Evolutionary conservation across 1,140 invertebrate genomes (phyloP).

Genomic region (Globodera ellingtonae): DNA sequence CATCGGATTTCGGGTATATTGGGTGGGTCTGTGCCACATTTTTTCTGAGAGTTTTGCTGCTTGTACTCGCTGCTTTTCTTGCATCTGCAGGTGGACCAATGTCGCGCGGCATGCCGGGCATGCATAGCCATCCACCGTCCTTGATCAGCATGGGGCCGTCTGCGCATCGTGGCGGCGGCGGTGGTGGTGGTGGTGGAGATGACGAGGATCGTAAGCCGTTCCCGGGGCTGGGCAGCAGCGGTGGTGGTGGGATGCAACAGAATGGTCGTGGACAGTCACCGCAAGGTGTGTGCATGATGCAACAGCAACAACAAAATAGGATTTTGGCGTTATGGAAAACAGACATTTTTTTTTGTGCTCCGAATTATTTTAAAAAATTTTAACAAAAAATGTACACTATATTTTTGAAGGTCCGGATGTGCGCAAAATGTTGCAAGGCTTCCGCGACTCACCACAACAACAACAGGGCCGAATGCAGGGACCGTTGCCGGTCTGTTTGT

Average conservation of each 20-base stretch:
- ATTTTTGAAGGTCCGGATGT: slow-evolving; percentile 15
- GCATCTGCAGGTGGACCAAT: background rate
- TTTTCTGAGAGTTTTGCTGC: too few species aligned
- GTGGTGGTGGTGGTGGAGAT: too few species aligned
- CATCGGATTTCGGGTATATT: too few species aligned
- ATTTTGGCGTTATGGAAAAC: background rate
- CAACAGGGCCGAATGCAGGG: background rate
- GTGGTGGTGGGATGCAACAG: background rate
- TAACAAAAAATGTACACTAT: background rate
- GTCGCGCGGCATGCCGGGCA: too few species aligned
- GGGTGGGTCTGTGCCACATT: too few species aligned
- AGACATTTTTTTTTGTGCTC: background rate
- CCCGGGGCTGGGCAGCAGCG: background rate
- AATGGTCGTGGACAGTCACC: background rate
- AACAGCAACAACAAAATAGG: background rate
- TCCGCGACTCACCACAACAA: background rate
- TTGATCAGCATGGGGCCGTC: too few species aligned
- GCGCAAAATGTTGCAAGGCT: slow-evolving; percentile 26
- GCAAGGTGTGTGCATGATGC: background rate
- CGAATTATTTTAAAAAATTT: background rate
- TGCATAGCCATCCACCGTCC: too few species aligned
- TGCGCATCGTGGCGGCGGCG: background rate
- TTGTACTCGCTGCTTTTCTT: background rate
- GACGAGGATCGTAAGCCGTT: background rate
- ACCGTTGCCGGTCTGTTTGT: background rate